A percentile compares a stretch with the other conserved stretches of the same genome.
Conservation (phyloP, 2,797 vertebrate genomes). For the Malacoraja senta region DNA sequence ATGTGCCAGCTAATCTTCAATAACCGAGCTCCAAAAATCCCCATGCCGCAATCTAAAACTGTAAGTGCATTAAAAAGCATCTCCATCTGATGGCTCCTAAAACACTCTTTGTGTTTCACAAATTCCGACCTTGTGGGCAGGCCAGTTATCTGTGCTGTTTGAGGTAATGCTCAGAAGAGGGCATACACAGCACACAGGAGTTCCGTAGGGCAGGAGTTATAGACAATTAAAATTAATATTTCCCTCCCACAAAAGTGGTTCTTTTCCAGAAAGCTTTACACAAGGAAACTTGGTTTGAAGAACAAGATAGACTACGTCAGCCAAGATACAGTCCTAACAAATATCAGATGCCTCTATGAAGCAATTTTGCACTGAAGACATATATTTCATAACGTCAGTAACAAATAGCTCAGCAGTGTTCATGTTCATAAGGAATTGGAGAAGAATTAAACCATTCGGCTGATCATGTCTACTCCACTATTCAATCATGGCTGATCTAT, state of each 20-base stretch:
- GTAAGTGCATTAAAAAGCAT: not conserved
- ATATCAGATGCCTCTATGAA: not conserved
- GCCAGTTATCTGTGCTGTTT: not conserved
- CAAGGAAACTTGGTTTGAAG: not conserved
- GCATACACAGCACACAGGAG: not conserved
- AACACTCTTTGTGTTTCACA: not conserved
- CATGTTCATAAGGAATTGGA: too few relatives aligned
- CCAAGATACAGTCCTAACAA: not conserved
- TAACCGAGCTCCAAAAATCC: not conserved
- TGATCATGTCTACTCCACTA: too few relatives aligned
- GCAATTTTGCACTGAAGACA: not conserved
- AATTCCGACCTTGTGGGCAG: not conserved
- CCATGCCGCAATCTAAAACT: not conserved
- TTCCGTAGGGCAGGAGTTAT: too few relatives aligned
- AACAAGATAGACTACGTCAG: not conserved
- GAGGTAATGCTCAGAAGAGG: too few relatives aligned
- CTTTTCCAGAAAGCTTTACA: not conserved
- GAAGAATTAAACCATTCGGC: too few relatives aligned
- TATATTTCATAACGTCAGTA: too few relatives aligned
- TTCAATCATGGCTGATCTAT: too few relatives aligned
- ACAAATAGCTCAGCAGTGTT: too few relatives aligned
- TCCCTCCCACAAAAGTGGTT: not conserved
- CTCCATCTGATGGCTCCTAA: not conserved
- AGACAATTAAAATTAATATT: not conserved
- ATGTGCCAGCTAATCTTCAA: not conserved